Evolutionary conservation across 2,797 vertebrate species (phyloP).

Genomic region (Zenarchopterus dispar): DNA sequence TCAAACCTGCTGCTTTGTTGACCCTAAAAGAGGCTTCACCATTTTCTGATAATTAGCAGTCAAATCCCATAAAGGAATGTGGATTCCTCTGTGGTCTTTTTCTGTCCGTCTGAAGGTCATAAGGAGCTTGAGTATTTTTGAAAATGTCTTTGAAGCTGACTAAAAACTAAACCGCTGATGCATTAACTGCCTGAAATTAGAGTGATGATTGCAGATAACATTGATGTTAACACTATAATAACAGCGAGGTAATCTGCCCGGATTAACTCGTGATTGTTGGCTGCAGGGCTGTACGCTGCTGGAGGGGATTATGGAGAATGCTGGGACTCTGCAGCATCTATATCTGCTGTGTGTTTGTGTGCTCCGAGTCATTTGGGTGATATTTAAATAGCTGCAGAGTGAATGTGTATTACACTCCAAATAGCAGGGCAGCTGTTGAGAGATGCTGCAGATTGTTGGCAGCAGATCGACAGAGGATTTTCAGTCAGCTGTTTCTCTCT

Average conservation of each 20-base stretch:
- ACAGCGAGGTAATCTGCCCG: conserved; percentile 37
- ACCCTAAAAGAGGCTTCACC: background rate
- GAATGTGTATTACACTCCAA: background rate
- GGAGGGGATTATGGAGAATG: conserved; percentile 19
- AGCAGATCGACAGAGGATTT: background rate
- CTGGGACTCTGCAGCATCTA: background rate
- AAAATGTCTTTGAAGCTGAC: conserved; percentile 1
- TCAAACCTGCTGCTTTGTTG: background rate
- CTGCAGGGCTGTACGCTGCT: conserved; percentile 19
- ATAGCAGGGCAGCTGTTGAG: background rate
- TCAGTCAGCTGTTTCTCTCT: conserved; percentile 1
- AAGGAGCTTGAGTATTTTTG: background rate
- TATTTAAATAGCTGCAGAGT: background rate
- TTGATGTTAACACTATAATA: conserved; percentile 37
- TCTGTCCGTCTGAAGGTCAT: conserved; percentile 43
- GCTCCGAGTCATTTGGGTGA: background rate
- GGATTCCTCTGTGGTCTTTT: background rate
- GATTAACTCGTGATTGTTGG: conserved; percentile 44
- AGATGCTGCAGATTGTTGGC: conserved; percentile 17
- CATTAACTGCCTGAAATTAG: conserved; percentile 50
- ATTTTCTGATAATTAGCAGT: background rate
- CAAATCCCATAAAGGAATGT: background rate
- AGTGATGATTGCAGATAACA: conserved; percentile 34
- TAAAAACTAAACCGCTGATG: conserved; percentile 18
- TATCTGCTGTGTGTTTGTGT: conserved; percentile 11